phyloP scores from a whole-genome alignment of 2,113 vertebrate species.

The Brachyistius frenatus region DNA sequence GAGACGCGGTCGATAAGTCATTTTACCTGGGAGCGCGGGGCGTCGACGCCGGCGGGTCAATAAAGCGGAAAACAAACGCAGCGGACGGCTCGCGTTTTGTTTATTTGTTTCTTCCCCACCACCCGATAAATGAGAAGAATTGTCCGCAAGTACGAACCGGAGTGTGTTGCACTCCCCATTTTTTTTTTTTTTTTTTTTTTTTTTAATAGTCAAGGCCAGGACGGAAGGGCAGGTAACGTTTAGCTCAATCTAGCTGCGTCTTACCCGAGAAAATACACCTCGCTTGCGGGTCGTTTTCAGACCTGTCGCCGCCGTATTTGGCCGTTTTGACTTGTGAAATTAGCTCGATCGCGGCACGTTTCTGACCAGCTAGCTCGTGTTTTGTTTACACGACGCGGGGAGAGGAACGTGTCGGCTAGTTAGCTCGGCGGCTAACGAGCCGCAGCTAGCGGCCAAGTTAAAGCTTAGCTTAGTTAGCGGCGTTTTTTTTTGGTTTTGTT shows the following conservation, averaged over 20 bases:
- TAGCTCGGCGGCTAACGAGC: slow-evolving; percentile 67
- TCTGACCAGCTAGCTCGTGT: slow-evolving; percentile 18
- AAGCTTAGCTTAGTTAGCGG: slow-evolving; percentile 77
- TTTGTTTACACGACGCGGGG: slow-evolving; percentile 13
- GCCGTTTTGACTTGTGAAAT: not conserved
- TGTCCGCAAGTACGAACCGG: slow-evolving; percentile 58
- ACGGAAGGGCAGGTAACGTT: slow-evolving; percentile 81
- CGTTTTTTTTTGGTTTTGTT: not conserved
- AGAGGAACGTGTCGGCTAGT: slow-evolving; percentile 66
- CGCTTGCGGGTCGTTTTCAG: not conserved
- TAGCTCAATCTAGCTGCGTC: slow-evolving; percentile 34
- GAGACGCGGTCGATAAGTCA: slow-evolving; percentile 22
- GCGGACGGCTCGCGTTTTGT: not conserved
- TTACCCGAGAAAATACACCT: slow-evolving; percentile 22
- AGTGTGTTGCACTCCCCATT: slow-evolving; percentile 75
- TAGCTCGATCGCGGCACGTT: not conserved
- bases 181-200: not conserved
- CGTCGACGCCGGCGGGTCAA: not conserved
- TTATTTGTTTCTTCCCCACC: not conserved
- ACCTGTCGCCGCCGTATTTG: not conserved
- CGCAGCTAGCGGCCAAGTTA: slow-evolving; percentile 63
- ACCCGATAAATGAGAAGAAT: slow-evolving; percentile 44
- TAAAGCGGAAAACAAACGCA: not conserved
- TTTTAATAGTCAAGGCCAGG: slow-evolving; percentile 76
- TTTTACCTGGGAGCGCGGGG: slow-evolving; percentile 4